Evolutionary conservation across 2,797 vertebrate species (phyloP), one percentile per base, ranked within the genome.

Genomic region (Capromys pilorides): DNA sequence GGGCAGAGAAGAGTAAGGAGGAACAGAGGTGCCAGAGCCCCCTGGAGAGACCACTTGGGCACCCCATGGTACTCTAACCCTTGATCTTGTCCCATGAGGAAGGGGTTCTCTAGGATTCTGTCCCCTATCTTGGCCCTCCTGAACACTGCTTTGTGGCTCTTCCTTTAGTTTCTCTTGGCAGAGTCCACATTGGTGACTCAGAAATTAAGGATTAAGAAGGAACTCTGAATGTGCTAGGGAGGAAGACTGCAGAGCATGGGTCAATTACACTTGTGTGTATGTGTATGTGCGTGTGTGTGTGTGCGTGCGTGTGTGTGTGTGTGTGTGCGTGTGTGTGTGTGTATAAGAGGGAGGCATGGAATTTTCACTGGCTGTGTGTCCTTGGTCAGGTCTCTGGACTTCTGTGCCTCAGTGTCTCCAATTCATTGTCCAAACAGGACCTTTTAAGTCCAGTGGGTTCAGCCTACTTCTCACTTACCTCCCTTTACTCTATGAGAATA

Each of bases 331-430:
- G 66, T 69, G 33, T 75, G 31, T 57, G 6, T 39, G 31, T 45
- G 7, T 39, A 16, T 41, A 36, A 16, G 39, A 16, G 49, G 13
- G 5, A 2, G n/a, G 4, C 7, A 2, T 10, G 51, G 84, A 4
- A 54, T 64, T 77, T 86, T 71, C 64, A 51, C 8, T 54, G 73
- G 66, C 51, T 83, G 5, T 57, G 57, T 39, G 73, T n/a, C 67
- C 33, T 77, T 39, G 28, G 13, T 66, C 64, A 71, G 69, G 11
- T 41, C 16, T 54, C 83, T 86, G 39, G 14, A 77, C 59, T 26
- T 96, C 59, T 86, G 86, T 91, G 71, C 62, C 89, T 93, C 88
- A 6, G 71, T 89, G 85, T 96, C 87, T 96, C 84, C 64, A 93
- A 33, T n/a, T 93, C 26, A 54, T 24, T 57, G 41, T 84, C 59